Conservation (phyloP, 1,140 invertebrate genomes). For the Tigriopus japonicus region DNA sequence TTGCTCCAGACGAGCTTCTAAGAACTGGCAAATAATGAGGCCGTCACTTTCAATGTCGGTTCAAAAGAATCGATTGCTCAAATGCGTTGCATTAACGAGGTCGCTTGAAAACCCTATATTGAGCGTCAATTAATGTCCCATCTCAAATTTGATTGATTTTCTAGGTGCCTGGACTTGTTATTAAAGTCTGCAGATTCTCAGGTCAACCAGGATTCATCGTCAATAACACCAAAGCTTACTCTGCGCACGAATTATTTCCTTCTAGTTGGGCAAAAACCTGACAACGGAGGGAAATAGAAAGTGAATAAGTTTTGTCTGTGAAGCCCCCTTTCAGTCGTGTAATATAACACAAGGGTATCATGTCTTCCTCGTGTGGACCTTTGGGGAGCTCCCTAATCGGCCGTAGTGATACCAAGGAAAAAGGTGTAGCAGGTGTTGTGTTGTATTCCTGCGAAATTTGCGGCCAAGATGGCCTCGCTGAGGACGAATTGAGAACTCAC, state of each 20-base stretch:
- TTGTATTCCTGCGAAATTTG: conserved; percentile 56
- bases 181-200: too few species aligned
- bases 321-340: too few species aligned
- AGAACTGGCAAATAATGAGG: background rate
- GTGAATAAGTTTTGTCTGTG: too few species aligned
- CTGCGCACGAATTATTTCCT: background rate
- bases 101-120: too few species aligned
- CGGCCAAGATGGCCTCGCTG: conserved; percentile 50
- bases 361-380: background rate
- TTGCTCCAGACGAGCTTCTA: background rate
- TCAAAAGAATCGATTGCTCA: background rate
- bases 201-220: too few species aligned
- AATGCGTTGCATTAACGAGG: too few species aligned
- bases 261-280: background rate
- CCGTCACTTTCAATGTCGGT: background rate
- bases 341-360: background rate
- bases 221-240: too few species aligned
- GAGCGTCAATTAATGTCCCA: too few species aligned
- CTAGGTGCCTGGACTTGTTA: too few species aligned
- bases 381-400: background rate
- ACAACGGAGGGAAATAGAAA: background rate
- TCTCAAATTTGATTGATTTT: too few species aligned
- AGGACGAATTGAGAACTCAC: conserved; percentile 56
- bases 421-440: conserved; percentile 18
- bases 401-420: background rate